Evolutionary conservation across 2,797 vertebrate species (phyloP).

Genomic region (Denticeps clupeoides): DNA sequence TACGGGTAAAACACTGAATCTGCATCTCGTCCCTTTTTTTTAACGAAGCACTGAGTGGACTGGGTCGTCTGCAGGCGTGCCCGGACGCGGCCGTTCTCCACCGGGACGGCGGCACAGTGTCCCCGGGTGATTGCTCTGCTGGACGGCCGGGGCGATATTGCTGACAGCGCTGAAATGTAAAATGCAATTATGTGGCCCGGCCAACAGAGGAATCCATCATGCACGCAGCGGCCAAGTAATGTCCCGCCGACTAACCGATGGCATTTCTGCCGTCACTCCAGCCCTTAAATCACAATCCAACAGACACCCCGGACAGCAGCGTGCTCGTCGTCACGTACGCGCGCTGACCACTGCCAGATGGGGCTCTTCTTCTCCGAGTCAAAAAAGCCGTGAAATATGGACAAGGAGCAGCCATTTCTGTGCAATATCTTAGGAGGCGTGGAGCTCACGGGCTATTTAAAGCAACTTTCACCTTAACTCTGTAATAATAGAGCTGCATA

Average conservation of each 20-base stretch:
- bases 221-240: constrained; percentile 39
- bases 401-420: too few relatives aligned
- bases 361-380: too few relatives aligned
- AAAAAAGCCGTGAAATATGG: too few relatives aligned
- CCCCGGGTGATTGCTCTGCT: constrained; percentile 41
- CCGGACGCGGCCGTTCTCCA: neutral
- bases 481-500: too few relatives aligned
- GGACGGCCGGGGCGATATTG: constrained; percentile 39
- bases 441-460: too few relatives aligned
- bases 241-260: constrained; percentile 50
- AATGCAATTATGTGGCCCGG: constrained; percentile 58
- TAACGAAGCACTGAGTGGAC: too few relatives aligned
- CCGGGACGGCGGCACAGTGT: neutral
- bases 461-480: too few relatives aligned
- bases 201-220: constrained; percentile 56
- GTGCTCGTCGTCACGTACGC: constrained; percentile 34
- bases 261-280: constrained; percentile 33
- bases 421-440: too few relatives aligned
- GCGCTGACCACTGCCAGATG: constrained; percentile 4
- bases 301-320: constrained; percentile 30
- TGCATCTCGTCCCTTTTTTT: too few relatives aligned
- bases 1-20: too few relatives aligned
- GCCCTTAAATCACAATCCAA: constrained; percentile 41
- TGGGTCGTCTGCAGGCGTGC: too few relatives aligned
- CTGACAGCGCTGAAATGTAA: constrained; percentile 59